Evolutionary conservation across 2,888 invertebrate species (phyloP), one percentile per base, ranked within the genome.

Genomic region (Leptinotarsa haldemani): DNA sequence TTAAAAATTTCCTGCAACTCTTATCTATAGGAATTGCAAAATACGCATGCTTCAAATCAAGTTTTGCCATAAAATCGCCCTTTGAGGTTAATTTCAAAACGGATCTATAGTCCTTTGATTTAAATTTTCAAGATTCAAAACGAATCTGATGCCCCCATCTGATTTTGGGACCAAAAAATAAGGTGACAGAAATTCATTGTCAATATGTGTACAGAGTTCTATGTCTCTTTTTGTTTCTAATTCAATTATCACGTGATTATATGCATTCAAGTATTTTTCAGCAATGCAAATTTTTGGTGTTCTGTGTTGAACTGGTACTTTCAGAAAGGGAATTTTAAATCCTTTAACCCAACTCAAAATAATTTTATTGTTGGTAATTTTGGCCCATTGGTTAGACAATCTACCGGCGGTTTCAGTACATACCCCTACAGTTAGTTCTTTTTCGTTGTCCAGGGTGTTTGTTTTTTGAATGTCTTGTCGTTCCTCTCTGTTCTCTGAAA

Each of bases 91-190:
- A 22, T 25, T 25, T 68, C 30, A 25, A 53, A n/a, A 56, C 68
- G 4, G 68, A 53, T 13, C 68, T 22, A 56, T 52, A 68, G 52
- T 68, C 68, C 4, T 68, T 25, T 12, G 56, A 25, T 53, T 68
- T 52, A n/a, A 68, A 68, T 18, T 7, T 66, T 66, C 50, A 4
- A 66, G 20, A 66, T 66, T 66, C 25, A 66, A 48, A 18, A 46
- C 66, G 25, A 66, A 66, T 48, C 66, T 66, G 48, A 66, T 9
- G n/a, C 66, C 66, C 16, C 66, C 66, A 47, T 48, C 66, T 7
- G 66, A 20, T 50, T 66, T 66, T 2, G 66, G 66, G 3, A 66
- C 66, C 20, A 68, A 68, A 69, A n/a, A 69, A 61, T 58, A 69
- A n/a, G 69, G 46, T 5, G 69, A 58, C 40, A 69, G 2, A 52